Conservation (phyloP, 2,888 invertebrate species). For the Salticus scenicus region DNA sequence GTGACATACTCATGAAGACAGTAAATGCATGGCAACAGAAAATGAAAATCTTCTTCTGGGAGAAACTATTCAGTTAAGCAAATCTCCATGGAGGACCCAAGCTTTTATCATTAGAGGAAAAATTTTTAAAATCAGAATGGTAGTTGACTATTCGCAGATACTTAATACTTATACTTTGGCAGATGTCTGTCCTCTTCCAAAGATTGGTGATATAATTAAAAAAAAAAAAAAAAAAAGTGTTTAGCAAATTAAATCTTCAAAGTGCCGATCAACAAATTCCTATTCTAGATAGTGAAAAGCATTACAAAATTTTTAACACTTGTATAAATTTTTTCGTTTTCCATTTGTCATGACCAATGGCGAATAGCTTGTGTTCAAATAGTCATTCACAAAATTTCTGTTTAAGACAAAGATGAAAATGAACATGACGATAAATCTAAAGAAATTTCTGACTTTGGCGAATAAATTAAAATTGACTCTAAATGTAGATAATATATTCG, state of each 20-base stretch:
- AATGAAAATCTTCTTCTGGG: constrained; percentile 12
- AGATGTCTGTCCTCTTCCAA: constrained; percentile 69
- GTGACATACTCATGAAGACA: constrained; percentile 17
- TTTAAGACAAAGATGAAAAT: not conserved
- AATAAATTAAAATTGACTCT: constrained; percentile 15
- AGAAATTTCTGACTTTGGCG: not conserved
- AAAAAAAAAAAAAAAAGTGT: constrained; percentile 43
- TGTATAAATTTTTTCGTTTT: constrained; percentile 59
- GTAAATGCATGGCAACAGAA: constrained; percentile 10
- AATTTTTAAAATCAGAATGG: constrained; percentile 25
- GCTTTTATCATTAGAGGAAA: constrained; percentile 58
- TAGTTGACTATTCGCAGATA: too few relatives aligned
- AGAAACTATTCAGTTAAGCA: constrained; percentile 61
- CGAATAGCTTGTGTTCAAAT: constrained; percentile 48
- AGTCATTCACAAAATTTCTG: constrained; percentile 38
- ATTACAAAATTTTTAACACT: not conserved
- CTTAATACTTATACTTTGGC: constrained; percentile 69
- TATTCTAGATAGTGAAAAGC: too few relatives aligned
- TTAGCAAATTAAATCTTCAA: constrained; percentile 35
- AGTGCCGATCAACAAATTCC: too few relatives aligned
- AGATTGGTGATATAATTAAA: constrained; percentile 42
- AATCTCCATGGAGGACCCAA: constrained; percentile 69
- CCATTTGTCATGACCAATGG: constrained; percentile 65
- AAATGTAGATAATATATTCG: constrained; percentile 23
- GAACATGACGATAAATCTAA: constrained; percentile 17